Base-by-base conservation (phyloP, 92 coral and sea anemone species). In the Metridium senile region DNA sequence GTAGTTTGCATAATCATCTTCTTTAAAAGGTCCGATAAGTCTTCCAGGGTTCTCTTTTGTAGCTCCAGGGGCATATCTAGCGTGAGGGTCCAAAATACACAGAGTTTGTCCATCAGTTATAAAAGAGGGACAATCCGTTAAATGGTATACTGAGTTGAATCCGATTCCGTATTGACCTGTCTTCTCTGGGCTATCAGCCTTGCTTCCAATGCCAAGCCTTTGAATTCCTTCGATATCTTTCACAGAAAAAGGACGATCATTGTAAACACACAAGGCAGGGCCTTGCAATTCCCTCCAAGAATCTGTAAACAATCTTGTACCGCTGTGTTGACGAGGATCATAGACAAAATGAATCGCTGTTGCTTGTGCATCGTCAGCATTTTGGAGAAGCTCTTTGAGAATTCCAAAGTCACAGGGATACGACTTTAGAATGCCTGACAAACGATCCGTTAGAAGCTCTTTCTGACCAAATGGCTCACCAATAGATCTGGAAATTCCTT, bases 111-210 rank as follows among this genome's bases (percentile, higher is more conserved):
- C 97, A 72, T 93, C 85, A 0, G 98, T 85, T 46, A 93, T 79
- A 8, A 93, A 93, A 46, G 89, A 81, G 33, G 98, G 98, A 52
- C 97, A 91, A 49, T 93, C 98, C 8, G 98, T 93, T 9, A 93
- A 74, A 77, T 93, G 98, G 61, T 93, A 93, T 7, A 93, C 97
- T 0, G 98, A 90, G 26, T 93, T 93, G 62, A 93, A 93, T 7
- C 98, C 98, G 71, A 93, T 91, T 0, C 98, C 98, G 61, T 93
- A 93, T 71, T 91, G 97, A 58, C 98, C 98, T 1, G 98, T 93
- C 82, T 86, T 93, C 3, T 90, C 76, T 31, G 98, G 94, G 66
- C 88, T 85, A 0, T 90, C 93, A 26, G 72, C 59, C 63, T 93
- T 93, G 85, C 95, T 93, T 74, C 98, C 98, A 51, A 87, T 87